Conservation (phyloP, 2,797 vertebrate species). For the Rhyacichthys aspro region DNA sequence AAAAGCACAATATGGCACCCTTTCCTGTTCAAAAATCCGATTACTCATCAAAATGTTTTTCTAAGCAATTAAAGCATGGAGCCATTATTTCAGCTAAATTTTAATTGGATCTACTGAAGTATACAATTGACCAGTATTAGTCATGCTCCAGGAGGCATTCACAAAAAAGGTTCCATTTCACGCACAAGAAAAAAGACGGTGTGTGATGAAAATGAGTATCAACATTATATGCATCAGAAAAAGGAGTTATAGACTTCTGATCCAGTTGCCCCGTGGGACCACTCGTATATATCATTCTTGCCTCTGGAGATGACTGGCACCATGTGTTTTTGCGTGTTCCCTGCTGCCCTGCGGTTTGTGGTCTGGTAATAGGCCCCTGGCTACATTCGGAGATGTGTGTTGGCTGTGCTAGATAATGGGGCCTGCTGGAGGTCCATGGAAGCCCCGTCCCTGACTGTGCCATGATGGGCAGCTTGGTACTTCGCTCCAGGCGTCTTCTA, state of each 20-base stretch:
- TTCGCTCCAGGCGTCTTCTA: constrained; percentile 43
- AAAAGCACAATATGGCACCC: constrained; percentile 63
- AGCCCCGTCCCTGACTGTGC: constrained; percentile 46
- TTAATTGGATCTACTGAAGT: constrained; percentile 65
- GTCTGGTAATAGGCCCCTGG: constrained; percentile 56
- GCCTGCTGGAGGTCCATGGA: constrained; percentile 49
- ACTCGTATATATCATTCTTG: constrained; percentile 31
- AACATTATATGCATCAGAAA: constrained; percentile 29
- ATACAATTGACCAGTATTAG: constrained; percentile 55
- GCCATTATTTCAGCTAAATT: constrained; percentile 48
- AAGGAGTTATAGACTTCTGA: constrained; percentile 30
- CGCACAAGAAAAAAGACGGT: constrained; percentile 26
- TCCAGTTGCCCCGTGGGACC: constrained; percentile 21
- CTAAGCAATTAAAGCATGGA: constrained; percentile 60
- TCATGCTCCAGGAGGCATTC: constrained; percentile 25
- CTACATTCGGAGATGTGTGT: constrained; percentile 46
- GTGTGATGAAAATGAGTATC: constrained; percentile 15
- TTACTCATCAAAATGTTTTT: constrained; percentile 67
- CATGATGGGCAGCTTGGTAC: constrained; percentile 59
- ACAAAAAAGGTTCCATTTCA: constrained; percentile 36
- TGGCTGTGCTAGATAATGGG: constrained; percentile 52
- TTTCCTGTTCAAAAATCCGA: constrained; percentile 43
- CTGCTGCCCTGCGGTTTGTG: constrained; percentile 49
- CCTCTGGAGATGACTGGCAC: constrained; percentile 31
- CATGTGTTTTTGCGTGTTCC: constrained; percentile 43